phyloP scores from a whole-genome alignment of 2,888 invertebrate genomes.

The Trichopoda pennipes region DNA sequence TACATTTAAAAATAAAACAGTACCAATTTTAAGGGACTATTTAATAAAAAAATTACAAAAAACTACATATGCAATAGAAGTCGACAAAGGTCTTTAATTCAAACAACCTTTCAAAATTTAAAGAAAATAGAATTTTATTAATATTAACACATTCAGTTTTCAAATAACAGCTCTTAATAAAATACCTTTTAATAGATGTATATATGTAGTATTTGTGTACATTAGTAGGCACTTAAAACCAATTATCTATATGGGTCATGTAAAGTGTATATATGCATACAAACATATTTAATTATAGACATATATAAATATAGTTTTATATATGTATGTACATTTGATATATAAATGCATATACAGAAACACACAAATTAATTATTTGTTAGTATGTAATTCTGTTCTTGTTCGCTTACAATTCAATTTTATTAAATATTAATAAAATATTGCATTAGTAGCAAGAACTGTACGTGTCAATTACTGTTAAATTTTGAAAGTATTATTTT shows the following conservation, averaged over 20 bases:
- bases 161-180: constrained; percentile 1
- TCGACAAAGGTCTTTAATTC: background rate
- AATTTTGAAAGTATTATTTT: constrained; percentile 58
- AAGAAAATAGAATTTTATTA: background rate
- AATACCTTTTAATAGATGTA: background rate
- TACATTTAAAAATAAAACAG: constrained; percentile 11
- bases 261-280: constrained; percentile 6
- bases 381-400: background rate
- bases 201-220: background rate
- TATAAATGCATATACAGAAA: too few relatives aligned
- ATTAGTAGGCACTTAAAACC: constrained; percentile 14
- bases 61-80: background rate
- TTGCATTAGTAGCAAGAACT: constrained; percentile 46
- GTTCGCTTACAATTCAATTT: constrained; percentile 49
- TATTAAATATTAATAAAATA: constrained; percentile 49
- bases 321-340: background rate
- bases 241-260: constrained; percentile 23
- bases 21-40: background rate
- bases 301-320: constrained; percentile 17
- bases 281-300: too few relatives aligned
- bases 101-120: background rate
- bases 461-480: constrained; percentile 60
- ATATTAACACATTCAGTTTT: background rate
- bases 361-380: too few relatives aligned
- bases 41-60: background rate